Base-by-base conservation (phyloP, 2,113 vertebrate species). In the Lampris incognitus region DNA sequence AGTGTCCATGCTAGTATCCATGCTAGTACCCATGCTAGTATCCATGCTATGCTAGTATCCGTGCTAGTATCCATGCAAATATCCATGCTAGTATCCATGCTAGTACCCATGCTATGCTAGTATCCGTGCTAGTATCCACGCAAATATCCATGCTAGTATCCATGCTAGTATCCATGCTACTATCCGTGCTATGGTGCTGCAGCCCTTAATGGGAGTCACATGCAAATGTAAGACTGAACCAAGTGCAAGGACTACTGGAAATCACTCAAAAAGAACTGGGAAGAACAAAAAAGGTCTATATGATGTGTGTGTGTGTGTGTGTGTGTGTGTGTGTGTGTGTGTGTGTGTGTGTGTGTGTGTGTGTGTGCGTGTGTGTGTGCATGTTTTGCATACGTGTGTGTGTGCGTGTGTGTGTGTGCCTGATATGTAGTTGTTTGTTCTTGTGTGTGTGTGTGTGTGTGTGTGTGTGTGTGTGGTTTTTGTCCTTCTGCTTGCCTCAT, bases 401-500 rank as follows among this genome's bases (percentile, higher is more conserved):
- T 0, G 24, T 24, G 24, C 24, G 24, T 24, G 24, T 24, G 0
- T 24, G 24, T 24, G 24, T 24, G 24, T 24, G 9, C 11, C 8
- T 51, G 50, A 24, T 24, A 24, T 24, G 24, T 0, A 24, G 24
- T 24, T 24, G 24, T 24, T 24, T 24, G 24, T 46, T 46, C 44
- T 5, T 46, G 4, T 46, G 44, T 46, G 44, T 13, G 51, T 13
- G 10, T 54, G 50, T 51, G 50, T 51, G 50, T 51, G 50, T 51
- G 4, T 5, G 50, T 51, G 55, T 9, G 55, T 57, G 55, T 57
- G 56, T 58, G 56, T 39, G 24, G 11, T 24, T 41, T 38, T 60
- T 6, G 50, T 48, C 82, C 61, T 68, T 56, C 49, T 74, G 80
- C 81, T 64, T 80, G 77, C 86, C 67, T 76, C 68, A 71, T 24